phyloP scores from a whole-genome alignment of 2,797 vertebrate species.

The Phalanger gymnotis region DNA sequence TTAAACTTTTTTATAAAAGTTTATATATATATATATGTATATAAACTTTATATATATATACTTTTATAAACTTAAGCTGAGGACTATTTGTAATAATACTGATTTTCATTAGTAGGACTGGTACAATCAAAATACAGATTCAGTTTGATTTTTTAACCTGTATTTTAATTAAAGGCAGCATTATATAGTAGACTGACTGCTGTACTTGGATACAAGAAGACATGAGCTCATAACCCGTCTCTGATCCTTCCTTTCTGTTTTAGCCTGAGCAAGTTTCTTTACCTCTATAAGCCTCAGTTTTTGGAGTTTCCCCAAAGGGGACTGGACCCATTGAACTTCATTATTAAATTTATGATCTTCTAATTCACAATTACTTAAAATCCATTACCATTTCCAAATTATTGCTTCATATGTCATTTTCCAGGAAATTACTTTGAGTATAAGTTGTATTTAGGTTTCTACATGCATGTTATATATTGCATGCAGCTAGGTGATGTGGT shows the following conservation, averaged over 20 bases:
- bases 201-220: not conserved
- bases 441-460: no score
- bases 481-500: no score
- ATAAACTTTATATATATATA: no score
- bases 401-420: not conserved
- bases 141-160: not conserved
- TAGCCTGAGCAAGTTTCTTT: not conserved
- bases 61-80: no score
- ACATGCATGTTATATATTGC: no score
- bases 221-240: not conserved
- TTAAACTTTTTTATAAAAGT: no score
- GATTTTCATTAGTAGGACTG: not conserved
- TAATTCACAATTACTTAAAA: no score
- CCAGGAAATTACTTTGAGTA: not conserved
- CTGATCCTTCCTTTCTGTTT: not conserved
- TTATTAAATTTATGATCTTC: no score
- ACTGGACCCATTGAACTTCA: not conserved
- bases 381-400: not conserved
- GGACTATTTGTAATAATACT: not conserved
- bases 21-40: no score
- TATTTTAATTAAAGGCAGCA: not conserved
- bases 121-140: not conserved
- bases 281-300: not conserved
- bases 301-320: not conserved
- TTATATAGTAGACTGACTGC: not conserved